A percentile compares a stretch with the other conserved stretches of the same genome.
Conservation (phyloP, 2,113 vertebrate genomes). For the Marcusenius ussheri region DNA sequence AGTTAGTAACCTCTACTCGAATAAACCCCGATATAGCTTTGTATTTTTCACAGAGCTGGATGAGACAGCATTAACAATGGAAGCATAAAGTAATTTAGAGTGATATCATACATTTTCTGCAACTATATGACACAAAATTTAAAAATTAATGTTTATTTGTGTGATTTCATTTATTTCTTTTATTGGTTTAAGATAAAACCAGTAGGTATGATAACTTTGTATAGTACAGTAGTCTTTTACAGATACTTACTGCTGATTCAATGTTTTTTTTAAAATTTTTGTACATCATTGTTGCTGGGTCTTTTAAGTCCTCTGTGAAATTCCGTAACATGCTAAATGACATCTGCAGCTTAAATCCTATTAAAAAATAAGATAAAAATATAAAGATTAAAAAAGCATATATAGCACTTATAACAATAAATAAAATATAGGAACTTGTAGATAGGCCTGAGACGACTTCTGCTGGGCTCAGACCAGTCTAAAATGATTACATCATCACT, state of each 20-base stretch:
- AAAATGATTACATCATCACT: background rate
- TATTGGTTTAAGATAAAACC: background rate
- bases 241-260: conserved; percentile 3
- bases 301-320: background rate
- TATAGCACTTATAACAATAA: background rate
- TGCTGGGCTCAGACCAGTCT: background rate
- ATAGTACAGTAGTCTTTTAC: background rate
- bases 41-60: background rate
- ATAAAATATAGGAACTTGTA: background rate
- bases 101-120: background rate
- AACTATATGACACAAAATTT: background rate
- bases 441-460: background rate
- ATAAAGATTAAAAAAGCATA: background rate
- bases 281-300: background rate
- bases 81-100: background rate
- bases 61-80: background rate
- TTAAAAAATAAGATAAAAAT: background rate
- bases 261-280: background rate
- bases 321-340: background rate
- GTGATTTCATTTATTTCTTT: background rate
- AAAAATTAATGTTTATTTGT: background rate
- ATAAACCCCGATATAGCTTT: background rate
- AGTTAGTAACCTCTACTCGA: background rate
- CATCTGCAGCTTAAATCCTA: background rate
- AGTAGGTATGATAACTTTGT: background rate